Percentiles rank a stretch among this genome's conserved stretches.
Conservation (phyloP, 2,888 invertebrate genomes). For the Drosophila putrida region DNA sequence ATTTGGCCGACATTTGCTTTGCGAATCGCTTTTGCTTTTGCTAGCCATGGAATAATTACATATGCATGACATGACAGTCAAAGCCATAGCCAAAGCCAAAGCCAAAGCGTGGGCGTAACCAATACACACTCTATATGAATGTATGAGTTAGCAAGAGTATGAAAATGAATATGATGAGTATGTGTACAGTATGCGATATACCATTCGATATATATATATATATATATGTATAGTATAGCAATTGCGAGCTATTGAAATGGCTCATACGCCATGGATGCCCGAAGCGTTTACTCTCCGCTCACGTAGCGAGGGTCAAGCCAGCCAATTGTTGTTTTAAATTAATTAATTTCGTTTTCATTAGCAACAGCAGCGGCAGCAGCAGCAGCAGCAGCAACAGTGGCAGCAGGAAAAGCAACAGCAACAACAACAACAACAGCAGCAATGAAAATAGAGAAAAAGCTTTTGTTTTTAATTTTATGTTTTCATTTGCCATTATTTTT, state of each 20-base stretch:
- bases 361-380: slow-evolving; percentile 33
- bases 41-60: slow-evolving; percentile 73
- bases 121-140: slow-evolving; percentile 47
- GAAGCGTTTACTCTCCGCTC: slow-evolving; percentile 37
- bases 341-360: slow-evolving; percentile 76
- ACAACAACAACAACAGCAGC: slow-evolving; percentile 1
- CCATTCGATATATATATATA: background rate
- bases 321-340: slow-evolving; percentile 76
- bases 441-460: slow-evolving; percentile 27
- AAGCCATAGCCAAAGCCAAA: slow-evolving; percentile 59
- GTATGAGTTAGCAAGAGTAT: background rate
- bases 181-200: background rate
- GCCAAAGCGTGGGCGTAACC: slow-evolving; percentile 68
- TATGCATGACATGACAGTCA: slow-evolving; percentile 72
- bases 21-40: slow-evolving; percentile 66
- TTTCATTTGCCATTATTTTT: slow-evolving; percentile 70
- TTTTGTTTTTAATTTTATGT: slow-evolving; percentile 71
- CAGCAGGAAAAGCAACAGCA: slow-evolving; percentile 1
- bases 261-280: slow-evolving; percentile 51
- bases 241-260: slow-evolving; percentile 57
- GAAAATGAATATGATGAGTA: slow-evolving; percentile 12
- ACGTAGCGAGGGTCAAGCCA: slow-evolving; percentile 32
- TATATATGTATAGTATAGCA: slow-evolving; percentile 4
- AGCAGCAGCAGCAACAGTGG: slow-evolving; percentile 7
- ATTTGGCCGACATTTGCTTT: slow-evolving; percentile 65